phyloP scores from a whole-genome alignment of 1,140 invertebrate genomes.

The Aphelenchoides besseyi region DNA sequence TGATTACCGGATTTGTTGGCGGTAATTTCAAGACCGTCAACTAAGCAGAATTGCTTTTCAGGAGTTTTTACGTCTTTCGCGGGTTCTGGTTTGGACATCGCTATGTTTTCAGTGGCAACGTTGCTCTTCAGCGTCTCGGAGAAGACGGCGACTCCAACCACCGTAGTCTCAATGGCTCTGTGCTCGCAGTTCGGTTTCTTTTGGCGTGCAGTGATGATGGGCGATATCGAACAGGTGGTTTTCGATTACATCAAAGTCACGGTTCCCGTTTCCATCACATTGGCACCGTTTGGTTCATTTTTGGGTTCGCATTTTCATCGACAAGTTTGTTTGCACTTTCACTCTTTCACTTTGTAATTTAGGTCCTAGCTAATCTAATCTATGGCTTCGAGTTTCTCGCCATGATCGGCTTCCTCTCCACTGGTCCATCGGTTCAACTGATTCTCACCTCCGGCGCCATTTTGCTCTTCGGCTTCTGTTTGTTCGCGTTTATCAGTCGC shows the following conservation, averaged over 20 bases:
- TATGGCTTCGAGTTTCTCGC: slow-evolving; percentile 57
- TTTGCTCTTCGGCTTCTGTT: slow-evolving; percentile 49
- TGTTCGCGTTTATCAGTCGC: slow-evolving; percentile 45
- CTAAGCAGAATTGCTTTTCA: slow-evolving; percentile 28
- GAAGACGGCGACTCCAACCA: slow-evolving; percentile 61
- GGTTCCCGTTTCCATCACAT: slow-evolving; percentile 54
- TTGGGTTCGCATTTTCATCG: slow-evolving; percentile 62
- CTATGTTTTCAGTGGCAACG: slow-evolving; percentile 52
- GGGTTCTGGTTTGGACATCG: slow-evolving; percentile 57
- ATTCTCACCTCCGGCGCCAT: slow-evolving; percentile 42
- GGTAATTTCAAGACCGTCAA: slow-evolving; percentile 25
- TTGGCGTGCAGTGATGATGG: slow-evolving; percentile 60
- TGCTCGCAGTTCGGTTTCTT: slow-evolving; percentile 56
- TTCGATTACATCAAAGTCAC: slow-evolving; percentile 58
- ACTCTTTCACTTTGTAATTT: slow-evolving; percentile 16
- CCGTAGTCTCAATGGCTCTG: slow-evolving; percentile 58
- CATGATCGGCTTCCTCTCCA: slow-evolving; percentile 53
- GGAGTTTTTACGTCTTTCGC: slow-evolving; percentile 59
- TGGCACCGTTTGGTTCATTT: slow-evolving; percentile 58
- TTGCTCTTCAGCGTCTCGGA: slow-evolving; percentile 61
- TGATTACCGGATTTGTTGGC: slow-evolving; percentile 50
- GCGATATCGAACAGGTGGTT: slow-evolving; percentile 50
- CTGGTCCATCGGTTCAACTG: slow-evolving; percentile 40
- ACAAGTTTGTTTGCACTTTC: slow-evolving; percentile 35
- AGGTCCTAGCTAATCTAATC: slow-evolving; percentile 54